Evolutionary conservation across 1,140 invertebrate genomes (phyloP).

Genomic region (Platyura marginata): DNA sequence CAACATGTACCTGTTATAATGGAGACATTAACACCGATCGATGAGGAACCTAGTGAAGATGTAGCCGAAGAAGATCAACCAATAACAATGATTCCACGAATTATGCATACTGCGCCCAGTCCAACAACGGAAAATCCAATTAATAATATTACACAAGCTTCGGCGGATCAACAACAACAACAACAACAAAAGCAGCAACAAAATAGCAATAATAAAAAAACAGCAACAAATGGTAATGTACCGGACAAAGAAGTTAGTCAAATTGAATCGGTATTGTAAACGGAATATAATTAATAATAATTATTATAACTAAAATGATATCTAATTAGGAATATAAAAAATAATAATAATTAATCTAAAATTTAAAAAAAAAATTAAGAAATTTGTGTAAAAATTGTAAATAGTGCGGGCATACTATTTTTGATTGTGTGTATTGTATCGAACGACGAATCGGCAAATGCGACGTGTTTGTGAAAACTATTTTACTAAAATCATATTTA

Average conservation of each 20-base stretch:
- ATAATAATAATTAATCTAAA: too few species aligned
- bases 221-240: background rate
- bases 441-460: too few species aligned
- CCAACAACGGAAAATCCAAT: slow-evolving; percentile 22
- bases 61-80: slow-evolving; percentile 47
- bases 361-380: too few species aligned
- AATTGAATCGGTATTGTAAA: slow-evolving; percentile 44
- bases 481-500: too few species aligned
- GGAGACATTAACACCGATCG: slow-evolving; percentile 59
- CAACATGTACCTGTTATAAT: slow-evolving; percentile 34
- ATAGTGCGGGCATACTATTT: too few species aligned
- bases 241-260: slow-evolving; percentile 39
- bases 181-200: slow-evolving; percentile 11
- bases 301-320: too few species aligned
- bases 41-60: slow-evolving; percentile 62
- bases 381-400: too few species aligned
- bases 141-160: slow-evolving; percentile 10
- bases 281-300: background rate
- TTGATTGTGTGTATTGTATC: too few species aligned
- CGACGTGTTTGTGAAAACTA: too few species aligned
- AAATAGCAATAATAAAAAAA: slow-evolving; percentile 5
- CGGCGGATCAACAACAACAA: background rate
- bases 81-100: slow-evolving; percentile 46
- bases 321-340: too few species aligned
- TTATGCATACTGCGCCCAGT: slow-evolving; percentile 41